Percentiles rank a stretch among this genome's conserved stretches.
These are phyloP conservation scores for Mobula hypostoma DNA, from an alignment of 2,113 vertebrate species.

Conservation along the genomic window DNA sequence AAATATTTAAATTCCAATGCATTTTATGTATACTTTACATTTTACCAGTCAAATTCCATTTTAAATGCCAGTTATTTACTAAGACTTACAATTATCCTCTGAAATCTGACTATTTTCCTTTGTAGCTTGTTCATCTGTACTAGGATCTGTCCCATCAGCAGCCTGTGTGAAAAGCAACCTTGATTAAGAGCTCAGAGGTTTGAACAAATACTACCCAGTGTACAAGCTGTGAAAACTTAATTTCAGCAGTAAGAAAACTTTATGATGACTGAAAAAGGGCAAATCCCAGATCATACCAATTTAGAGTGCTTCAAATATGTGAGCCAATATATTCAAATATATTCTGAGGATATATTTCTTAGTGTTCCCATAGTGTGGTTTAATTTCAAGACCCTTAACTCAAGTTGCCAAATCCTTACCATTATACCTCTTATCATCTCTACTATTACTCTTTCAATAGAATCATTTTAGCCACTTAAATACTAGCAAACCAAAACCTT, in stretches of 20 bases:
- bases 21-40: not conserved
- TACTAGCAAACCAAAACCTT: no score
- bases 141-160: constrained; percentile 80
- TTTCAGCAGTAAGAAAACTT: no score
- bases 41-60: not conserved
- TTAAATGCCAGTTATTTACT: not conserved
- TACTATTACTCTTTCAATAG: no score
- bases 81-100: constrained; percentile 72
- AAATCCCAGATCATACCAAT: not conserved
- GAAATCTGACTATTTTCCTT: constrained; percentile 81
- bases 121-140: constrained; percentile 89
- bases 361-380: no score
- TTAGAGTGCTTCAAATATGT: not conserved
- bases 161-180: constrained; percentile 55
- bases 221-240: not conserved
- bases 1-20: not conserved
- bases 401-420: no score
- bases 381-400: no score
- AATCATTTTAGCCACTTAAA: no score
- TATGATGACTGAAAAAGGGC: not conserved
- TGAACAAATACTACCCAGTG: not conserved
- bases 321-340: no score
- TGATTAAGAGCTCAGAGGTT: not conserved
- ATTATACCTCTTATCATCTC: no score
- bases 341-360: no score